Conservation (phyloP, 2,113 vertebrate species). For the Calcarius ornatus region DNA sequence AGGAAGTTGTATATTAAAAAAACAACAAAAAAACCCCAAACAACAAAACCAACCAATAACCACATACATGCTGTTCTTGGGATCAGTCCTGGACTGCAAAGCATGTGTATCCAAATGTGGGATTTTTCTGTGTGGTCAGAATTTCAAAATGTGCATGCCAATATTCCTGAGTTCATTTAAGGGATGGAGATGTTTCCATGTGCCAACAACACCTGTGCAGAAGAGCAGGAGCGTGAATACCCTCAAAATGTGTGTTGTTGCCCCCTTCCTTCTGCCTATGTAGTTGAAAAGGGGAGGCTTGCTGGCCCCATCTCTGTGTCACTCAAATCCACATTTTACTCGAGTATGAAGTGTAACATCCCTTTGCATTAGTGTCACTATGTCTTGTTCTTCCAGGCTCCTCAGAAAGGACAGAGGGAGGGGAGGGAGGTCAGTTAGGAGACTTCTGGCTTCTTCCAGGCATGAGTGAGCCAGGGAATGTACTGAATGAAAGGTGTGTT, state of each 20-base stretch:
- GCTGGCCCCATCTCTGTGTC: not conserved
- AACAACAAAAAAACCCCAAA: rapidly evolving
- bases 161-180: not conserved
- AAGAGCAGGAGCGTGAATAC: not conserved
- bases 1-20: not conserved
- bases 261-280: not conserved
- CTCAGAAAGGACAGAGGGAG: not conserved
- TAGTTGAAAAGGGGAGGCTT: not conserved
- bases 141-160: not conserved
- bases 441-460: not conserved
- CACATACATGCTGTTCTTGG: not conserved
- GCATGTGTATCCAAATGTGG: not conserved
- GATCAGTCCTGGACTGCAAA: not conserved
- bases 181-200: not conserved
- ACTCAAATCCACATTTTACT: not conserved
- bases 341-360: not conserved
- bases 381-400: not conserved
- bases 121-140: not conserved
- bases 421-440: not conserved
- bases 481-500: constrained; percentile 18
- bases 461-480: not conserved
- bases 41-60: not conserved
- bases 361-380: not conserved
- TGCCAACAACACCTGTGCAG: not conserved
- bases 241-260: not conserved